phyloP scores from a whole-genome alignment of 2,797 vertebrate species.

The Rhinatrema bivittatum region DNA sequence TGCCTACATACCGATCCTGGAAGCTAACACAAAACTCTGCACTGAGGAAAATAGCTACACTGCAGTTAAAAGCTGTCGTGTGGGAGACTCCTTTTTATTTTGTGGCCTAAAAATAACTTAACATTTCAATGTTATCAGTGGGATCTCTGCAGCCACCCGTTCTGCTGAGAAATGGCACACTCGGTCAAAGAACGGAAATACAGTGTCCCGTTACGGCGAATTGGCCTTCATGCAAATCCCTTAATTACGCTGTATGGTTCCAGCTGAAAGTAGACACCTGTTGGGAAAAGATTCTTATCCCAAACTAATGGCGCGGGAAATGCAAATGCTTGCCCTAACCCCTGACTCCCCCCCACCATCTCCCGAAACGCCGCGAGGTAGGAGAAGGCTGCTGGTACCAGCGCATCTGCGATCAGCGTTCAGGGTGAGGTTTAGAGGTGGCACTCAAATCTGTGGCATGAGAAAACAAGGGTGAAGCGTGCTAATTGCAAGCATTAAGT shows the following conservation, averaged over 20 bases:
- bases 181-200: too few species aligned
- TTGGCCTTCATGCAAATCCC: not conserved
- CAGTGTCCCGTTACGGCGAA: too few species aligned
- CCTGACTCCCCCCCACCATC: not conserved
- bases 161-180: too few species aligned
- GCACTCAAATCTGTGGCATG: not conserved
- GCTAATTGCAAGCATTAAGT: not conserved
- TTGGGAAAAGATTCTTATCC: not conserved
- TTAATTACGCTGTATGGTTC: not conserved
- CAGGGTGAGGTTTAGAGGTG: not conserved
- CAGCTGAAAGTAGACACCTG: too few species aligned
- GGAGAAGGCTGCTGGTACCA: not conserved
- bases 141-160: too few species aligned
- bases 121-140: too few species aligned
- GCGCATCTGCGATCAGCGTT: fast-evolving
- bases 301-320: not conserved
- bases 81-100: too few species aligned
- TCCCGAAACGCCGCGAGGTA: not conserved
- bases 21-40: too few species aligned
- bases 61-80: too few species aligned
- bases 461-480: not conserved
- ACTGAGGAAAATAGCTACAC: too few species aligned
- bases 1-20: too few species aligned
- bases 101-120: too few species aligned
- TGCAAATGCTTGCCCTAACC: not conserved